Evolutionary conservation across 2,113 vertebrate genomes (phyloP).

Genomic region (Salvelinus sp.): DNA sequence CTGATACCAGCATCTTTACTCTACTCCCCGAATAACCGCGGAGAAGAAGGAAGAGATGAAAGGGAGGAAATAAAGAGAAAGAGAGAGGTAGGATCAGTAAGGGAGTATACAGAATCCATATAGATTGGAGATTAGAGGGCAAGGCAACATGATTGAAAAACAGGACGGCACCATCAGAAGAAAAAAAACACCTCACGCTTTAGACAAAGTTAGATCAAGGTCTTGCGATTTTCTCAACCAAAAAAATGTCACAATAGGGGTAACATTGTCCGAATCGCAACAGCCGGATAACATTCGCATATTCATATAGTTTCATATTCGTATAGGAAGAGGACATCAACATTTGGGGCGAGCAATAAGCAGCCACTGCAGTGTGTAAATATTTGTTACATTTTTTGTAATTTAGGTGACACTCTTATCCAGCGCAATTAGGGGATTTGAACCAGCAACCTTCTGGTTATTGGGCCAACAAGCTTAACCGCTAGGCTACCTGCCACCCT

Average conservation of each 20-base stretch:
- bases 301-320: too few relatives aligned
- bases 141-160: not conserved
- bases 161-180: not conserved
- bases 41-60: slow-evolving; percentile 39
- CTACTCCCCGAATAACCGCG: slow-evolving; percentile 79
- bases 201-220: not conserved
- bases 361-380: slow-evolving; percentile 42
- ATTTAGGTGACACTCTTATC: too few relatives aligned
- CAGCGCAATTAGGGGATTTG: too few relatives aligned
- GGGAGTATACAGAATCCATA: not conserved
- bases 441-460: too few relatives aligned
- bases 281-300: too few relatives aligned
- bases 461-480: too few relatives aligned
- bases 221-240: not conserved
- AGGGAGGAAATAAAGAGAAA: slow-evolving; percentile 64
- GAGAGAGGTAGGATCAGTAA: slow-evolving; percentile 52
- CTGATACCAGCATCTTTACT: slow-evolving; percentile 99
- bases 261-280: too few relatives aligned
- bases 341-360: slow-evolving; percentile 43
- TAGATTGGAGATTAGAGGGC: not conserved
- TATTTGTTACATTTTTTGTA: not conserved
- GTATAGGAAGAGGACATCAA: slow-evolving; percentile 35
- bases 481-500: too few relatives aligned
- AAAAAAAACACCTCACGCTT: not conserved
- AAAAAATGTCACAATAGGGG: too few relatives aligned